Base-by-base conservation (phyloP, 2,797 vertebrate species). In the Anabas testudineus region DNA sequence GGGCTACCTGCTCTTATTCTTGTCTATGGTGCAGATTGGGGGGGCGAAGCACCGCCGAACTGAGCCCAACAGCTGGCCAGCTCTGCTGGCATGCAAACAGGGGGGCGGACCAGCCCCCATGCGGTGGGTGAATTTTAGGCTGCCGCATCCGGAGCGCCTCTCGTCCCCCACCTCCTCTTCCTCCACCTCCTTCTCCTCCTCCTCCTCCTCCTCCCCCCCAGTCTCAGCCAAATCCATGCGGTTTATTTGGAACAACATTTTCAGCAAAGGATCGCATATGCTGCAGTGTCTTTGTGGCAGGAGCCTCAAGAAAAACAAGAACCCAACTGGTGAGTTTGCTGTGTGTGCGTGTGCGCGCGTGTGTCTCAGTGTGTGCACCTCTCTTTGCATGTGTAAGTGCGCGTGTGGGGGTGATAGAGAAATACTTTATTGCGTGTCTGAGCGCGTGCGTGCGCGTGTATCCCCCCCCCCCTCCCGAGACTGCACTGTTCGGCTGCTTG, bases 241-340 rank as follows among this genome's bases (percentile, higher is more conserved):
- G 96, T 98, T 98, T 97, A 97, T 98, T 96, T 99, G 97, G 97
- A 98, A 95, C 95, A 98, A 97, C 96, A 98, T 99, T 97, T 98
- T 98, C 97, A 98, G 97, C 96, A 99, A 99, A 98, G 97, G 97
- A 99, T 96, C 97, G 97, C 97, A 99, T 99, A 99, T 99, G 97
- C 97, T 99, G 97, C 97, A 99, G 97, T 99, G 97, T 99, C 97
- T 99, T 98, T 99, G 97, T 99, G 97, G 97, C 95, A 98, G 94
- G 96, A 98, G 96, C 97, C 97, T 97, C 94, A 98, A 99, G 96
- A 98, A 97, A 96, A 97, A 95, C 96, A 98, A 97, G 96, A 98
- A 96, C 93, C 96, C 96, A 97, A 97, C 95, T 96, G 97, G 97
- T 98, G 97, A 86, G 85, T 87, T 81, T 76, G 58, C 52, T 64